Conservation (phyloP, 2,113 vertebrate species). For the Pipra filicauda region DNA sequence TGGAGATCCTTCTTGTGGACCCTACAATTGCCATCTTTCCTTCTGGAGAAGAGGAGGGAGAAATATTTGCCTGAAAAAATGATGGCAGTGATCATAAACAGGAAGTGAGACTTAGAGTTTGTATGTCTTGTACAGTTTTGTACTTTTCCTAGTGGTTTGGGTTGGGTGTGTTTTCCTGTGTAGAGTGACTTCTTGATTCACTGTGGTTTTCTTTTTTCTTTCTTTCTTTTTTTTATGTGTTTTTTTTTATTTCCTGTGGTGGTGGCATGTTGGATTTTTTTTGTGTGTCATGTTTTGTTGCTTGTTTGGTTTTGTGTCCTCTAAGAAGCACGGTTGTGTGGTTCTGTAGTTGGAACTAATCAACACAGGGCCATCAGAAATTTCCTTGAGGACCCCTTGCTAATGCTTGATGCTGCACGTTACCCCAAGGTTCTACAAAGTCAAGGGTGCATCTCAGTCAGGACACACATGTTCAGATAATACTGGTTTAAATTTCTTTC, state of each 20-base stretch:
- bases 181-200: not conserved
- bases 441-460: not conserved
- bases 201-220: not conserved
- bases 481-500: not conserved
- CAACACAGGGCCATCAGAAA: not conserved
- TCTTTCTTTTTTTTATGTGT: not conserved
- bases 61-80: not conserved
- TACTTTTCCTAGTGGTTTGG: not conserved
- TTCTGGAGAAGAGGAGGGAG: not conserved
- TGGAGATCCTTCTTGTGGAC: not conserved
- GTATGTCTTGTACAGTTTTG: not conserved
- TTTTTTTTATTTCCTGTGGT: not conserved
- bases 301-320: not conserved
- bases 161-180: constrained; percentile 44
- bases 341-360: not conserved
- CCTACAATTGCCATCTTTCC: not conserved
- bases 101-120: not conserved
- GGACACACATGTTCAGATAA: fast-evolving
- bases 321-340: not conserved
- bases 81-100: not conserved
- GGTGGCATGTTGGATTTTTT: not conserved
- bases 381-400: not conserved
- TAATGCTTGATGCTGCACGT: not conserved
- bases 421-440: not conserved
- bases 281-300: not conserved